Conservation (phyloP, 1,140 invertebrate species). For the Leucophenga varia region DNA sequence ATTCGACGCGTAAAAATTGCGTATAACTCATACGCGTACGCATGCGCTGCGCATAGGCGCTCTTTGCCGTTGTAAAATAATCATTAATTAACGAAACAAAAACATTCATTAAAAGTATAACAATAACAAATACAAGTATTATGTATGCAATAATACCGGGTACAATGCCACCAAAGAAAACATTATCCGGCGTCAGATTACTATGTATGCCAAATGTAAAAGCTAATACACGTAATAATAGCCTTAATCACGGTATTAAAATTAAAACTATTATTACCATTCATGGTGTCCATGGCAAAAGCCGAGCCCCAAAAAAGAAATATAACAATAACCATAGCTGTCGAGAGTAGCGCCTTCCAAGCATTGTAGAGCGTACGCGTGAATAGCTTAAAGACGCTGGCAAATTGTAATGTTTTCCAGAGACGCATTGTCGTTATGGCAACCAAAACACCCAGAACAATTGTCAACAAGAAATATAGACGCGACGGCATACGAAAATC, state of each 20-base stretch:
- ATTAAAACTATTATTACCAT: slow-evolving; percentile 8
- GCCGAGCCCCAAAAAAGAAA: slow-evolving; percentile 8
- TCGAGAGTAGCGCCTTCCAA: neutral
- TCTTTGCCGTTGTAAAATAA: slow-evolving; percentile 7
- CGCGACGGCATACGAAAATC: slow-evolving; percentile 7
- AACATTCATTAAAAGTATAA: slow-evolving; percentile 12
- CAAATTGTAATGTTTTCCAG: slow-evolving; percentile 16
- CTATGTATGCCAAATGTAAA: slow-evolving; percentile 13
- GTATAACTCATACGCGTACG: slow-evolving; percentile 7
- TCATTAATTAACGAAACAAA: slow-evolving; percentile 13
- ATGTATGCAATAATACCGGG: slow-evolving; percentile 13
- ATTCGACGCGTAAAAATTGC: slow-evolving; percentile 11
- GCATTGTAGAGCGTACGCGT: slow-evolving; percentile 8
- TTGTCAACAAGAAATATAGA: neutral
- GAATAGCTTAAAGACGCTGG: slow-evolving; percentile 11
- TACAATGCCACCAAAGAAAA: neutral
- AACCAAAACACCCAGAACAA: slow-evolving; percentile 6
- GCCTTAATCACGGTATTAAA: slow-evolving; percentile 5
- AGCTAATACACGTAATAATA: slow-evolving; percentile 8
- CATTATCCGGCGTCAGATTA: slow-evolving; percentile 3
- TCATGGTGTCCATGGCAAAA: slow-evolving; percentile 7
- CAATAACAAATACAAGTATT: slow-evolving; percentile 11
- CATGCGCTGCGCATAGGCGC: neutral
- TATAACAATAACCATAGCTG: slow-evolving; percentile 4
- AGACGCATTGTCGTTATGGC: slow-evolving; percentile 5